Evolutionary conservation across 2,113 vertebrate genomes (phyloP), one percentile per base, ranked within the genome.

Genomic region (Riparia riparia): DNA sequence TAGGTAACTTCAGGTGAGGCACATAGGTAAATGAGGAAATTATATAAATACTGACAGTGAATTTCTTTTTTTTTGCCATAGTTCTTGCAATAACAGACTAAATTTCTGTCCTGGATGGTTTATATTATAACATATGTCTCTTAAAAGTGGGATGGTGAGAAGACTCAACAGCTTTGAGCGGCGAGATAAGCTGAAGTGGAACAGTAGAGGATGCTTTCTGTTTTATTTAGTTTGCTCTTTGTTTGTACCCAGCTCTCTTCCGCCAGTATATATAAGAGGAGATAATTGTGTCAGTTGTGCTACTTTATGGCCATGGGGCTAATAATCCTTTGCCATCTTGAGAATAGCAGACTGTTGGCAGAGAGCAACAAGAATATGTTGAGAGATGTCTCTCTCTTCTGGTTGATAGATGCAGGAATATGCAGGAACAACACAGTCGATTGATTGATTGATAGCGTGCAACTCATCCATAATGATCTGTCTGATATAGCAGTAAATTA

Each of bases 401-500:
- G 60, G 51, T 26, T 97, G 96, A 97, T 96, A 95, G 90, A 97
- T 94, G 86, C 86, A 96, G 94, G 94, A 97, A 97, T 97, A 97
- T 97, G 94, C 96, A 97, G 96, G 93, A 97, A 89, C 91, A 96
- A 80, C 82, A 82, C 79, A 95, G 95, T 65, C 26, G 34, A 97
- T 94, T 97, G 96, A 97, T 97, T 95, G 96, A 97, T 97, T 96
- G 96, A 97, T 97, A 93, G 95, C 10, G 44, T 1, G 6, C 88
- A 96, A 80, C 92, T 95, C 96, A 97, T 97, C 95, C 95, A 95
- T 97, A 97, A 97, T 96, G 96, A 97, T 97, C 95, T 95, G 92
- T 96, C 96, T 93, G 81, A 96, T 97, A 96, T n/a, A 96, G 96
- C 95, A 91, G 95, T 97, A 97, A 97, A 97, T 97, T 97, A 97